These are phyloP conservation scores for Glyptemys insculpta DNA, from an alignment of 2,797 vertebrate species.

Conservation along the genomic window DNA sequence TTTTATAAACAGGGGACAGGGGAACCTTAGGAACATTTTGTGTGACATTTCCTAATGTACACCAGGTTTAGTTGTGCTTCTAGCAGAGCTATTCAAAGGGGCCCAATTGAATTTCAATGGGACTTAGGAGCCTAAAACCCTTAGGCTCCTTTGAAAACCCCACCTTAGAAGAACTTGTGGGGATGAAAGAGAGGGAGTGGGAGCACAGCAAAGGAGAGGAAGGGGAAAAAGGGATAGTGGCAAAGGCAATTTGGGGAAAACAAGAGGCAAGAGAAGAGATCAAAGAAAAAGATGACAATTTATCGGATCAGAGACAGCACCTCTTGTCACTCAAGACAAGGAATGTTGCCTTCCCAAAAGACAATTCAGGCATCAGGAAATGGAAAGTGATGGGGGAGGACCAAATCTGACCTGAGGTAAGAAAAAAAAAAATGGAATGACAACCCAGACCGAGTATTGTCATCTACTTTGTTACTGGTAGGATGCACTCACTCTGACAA, in stretches of 20 bases:
- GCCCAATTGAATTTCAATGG: neutral
- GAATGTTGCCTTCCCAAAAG: slow-evolving; percentile 73
- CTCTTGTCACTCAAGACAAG: slow-evolving; percentile 77
- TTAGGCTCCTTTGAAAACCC: neutral
- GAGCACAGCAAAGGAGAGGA: neutral
- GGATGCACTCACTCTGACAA: neutral
- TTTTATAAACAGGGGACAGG: neutral
- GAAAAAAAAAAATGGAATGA: slow-evolving; percentile 45
- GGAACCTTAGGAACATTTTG: neutral
- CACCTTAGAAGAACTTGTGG: neutral
- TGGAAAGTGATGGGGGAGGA: slow-evolving; percentile 63
- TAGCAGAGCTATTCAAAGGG: neutral
- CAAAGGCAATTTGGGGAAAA: neutral
- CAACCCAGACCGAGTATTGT: neutral
- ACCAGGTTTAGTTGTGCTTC: rapidly evolving
- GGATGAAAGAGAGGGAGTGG: neutral
- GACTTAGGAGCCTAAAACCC: neutral
- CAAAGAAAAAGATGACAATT: slow-evolving; percentile 55
- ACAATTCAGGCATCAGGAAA: slow-evolving; percentile 58
- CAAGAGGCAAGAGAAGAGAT: neutral
- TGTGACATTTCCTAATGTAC: neutral
- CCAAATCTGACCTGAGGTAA: slow-evolving; percentile 68
- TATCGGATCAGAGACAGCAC: slow-evolving; percentile 74
- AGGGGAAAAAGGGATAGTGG: neutral
- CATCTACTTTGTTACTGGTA: neutral